phyloP scores from a whole-genome alignment of 1,140 invertebrate species.

The Drosophila ananassae region DNA sequence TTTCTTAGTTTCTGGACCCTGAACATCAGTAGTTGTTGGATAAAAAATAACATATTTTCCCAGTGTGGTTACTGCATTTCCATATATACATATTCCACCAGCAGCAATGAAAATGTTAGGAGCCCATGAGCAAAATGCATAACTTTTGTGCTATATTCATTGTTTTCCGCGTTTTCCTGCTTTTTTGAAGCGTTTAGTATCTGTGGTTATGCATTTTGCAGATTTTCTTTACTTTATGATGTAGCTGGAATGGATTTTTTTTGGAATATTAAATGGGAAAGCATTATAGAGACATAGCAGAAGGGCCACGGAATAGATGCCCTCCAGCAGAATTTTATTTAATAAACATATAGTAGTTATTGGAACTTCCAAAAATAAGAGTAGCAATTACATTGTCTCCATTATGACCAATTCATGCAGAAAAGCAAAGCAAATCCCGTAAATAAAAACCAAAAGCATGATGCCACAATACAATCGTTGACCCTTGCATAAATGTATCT shows the following conservation, averaged over 20 bases:
- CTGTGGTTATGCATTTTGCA: slow-evolving; percentile 45
- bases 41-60: not conserved
- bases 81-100: slow-evolving; percentile 2
- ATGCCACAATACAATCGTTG: slow-evolving; percentile 28
- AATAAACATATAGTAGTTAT: not conserved
- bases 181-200: slow-evolving; percentile 21
- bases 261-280: slow-evolving; percentile 51
- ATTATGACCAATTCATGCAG: not conserved
- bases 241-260: slow-evolving; percentile 73
- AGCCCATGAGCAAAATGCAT: slow-evolving; percentile 44
- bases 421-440: not conserved
- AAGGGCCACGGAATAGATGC: too few species aligned
- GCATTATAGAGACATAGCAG: slow-evolving; percentile 2
- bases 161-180: slow-evolving; percentile 1
- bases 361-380: not conserved
- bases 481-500: slow-evolving; percentile 46
- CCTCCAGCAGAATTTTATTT: not conserved
- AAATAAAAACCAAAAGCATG: slow-evolving; percentile 18
- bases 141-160: slow-evolving; percentile 28
- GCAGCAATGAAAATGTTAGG: slow-evolving; percentile 54
- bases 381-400: slow-evolving; percentile 3
- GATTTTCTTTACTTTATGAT: slow-evolving; percentile 30
- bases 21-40: too few species aligned
- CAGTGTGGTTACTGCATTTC: not conserved
- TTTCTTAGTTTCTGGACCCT: too few species aligned